Evolutionary conservation across 2,113 vertebrate species (phyloP), one percentile per base, ranked within the genome.

Genomic region (Thalassarche chlororhynchos): DNA sequence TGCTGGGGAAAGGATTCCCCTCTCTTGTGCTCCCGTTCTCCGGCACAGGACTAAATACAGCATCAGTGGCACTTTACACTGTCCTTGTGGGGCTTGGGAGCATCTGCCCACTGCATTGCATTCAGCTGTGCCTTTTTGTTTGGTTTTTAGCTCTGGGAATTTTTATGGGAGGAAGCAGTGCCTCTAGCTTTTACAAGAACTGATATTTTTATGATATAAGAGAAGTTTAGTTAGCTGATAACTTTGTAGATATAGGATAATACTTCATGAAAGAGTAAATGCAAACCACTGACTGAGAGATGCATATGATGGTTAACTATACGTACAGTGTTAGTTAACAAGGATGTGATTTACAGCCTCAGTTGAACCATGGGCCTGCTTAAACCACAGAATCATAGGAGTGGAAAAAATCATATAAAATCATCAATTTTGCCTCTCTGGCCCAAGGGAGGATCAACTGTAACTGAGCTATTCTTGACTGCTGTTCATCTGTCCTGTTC

Each of bases 401-500:
- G 31, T 78, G 55, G 87, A 71, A 91, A 91, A 87, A 49, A 14
- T 32, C 1, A 4, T 54, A 46, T 9, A 36, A 89, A 87, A 89
- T 94, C 31, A 91, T 60, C 46, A 26, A 14, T 58, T 91, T 82
- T 5, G 4, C 55, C 36, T 54, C 49, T 65, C 55, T 89, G 51
- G 31, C 77, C 38, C 51, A 70, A 72, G 87, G 68, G 44, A 91
- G 17, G 26, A 72, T 86, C 84, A 68, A 0, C 46, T 84, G 72
- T 87, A 91, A 70, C 46, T 58, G 72, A 94, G 60, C 51, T 94
- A 26, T 87, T 96, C 77, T 87, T 91, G 68, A 87, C 69, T 31
- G 8, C 80, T 84, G 51, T 32, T 95, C 65, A 62, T 84, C 90
- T 0, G 0, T 71, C 60, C 1, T 1, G 49, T 93, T 89, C 81